A percentile compares a stretch with the other conserved stretches of the same genome.
Conservation (phyloP, 2,888 invertebrate genomes). For the Meiosimyza platycephala region DNA sequence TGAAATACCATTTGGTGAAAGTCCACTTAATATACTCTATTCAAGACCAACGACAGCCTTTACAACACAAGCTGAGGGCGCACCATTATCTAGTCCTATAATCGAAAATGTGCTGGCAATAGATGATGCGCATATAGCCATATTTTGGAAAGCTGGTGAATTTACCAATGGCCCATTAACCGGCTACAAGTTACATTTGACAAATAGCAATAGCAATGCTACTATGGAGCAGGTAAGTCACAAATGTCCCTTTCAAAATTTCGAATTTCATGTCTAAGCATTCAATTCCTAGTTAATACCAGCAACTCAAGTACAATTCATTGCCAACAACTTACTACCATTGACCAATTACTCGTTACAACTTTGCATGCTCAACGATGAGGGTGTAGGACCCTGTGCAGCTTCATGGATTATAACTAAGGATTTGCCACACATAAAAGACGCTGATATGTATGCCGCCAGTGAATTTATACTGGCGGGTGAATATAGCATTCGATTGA, state of each 20-base stretch:
- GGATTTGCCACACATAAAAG: slow-evolving; percentile 73
- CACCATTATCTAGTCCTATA: slow-evolving; percentile 80
- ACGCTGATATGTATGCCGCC: slow-evolving; percentile 40
- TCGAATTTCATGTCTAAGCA: slow-evolving; percentile 1
- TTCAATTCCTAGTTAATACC: slow-evolving; percentile 45
- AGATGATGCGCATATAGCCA: slow-evolving; percentile 84
- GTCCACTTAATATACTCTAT: slow-evolving; percentile 76
- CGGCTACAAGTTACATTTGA: slow-evolving; percentile 82
- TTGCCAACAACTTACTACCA: slow-evolving; percentile 72
- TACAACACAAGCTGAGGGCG: slow-evolving; percentile 78
- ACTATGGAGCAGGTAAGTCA: slow-evolving; percentile 74
- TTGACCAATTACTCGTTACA: slow-evolving; percentile 81
- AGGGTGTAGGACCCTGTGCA: slow-evolving; percentile 82
- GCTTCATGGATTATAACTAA: slow-evolving; percentile 76
- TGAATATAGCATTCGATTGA: slow-evolving; percentile 50
- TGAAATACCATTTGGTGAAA: slow-evolving; percentile 80
- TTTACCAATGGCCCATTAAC: slow-evolving; percentile 90
- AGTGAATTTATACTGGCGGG: slow-evolving; percentile 48
- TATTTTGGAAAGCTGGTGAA: slow-evolving; percentile 89
- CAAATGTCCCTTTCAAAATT: background rate
- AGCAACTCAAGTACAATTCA: slow-evolving; percentile 42
- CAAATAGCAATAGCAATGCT: slow-evolving; percentile 69
- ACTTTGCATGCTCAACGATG: slow-evolving; percentile 82
- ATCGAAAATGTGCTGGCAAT: slow-evolving; percentile 82
- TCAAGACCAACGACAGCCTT: slow-evolving; percentile 83